Conservation (phyloP, 2,888 invertebrate genomes). For the Scaptomyza polygonia region DNA sequence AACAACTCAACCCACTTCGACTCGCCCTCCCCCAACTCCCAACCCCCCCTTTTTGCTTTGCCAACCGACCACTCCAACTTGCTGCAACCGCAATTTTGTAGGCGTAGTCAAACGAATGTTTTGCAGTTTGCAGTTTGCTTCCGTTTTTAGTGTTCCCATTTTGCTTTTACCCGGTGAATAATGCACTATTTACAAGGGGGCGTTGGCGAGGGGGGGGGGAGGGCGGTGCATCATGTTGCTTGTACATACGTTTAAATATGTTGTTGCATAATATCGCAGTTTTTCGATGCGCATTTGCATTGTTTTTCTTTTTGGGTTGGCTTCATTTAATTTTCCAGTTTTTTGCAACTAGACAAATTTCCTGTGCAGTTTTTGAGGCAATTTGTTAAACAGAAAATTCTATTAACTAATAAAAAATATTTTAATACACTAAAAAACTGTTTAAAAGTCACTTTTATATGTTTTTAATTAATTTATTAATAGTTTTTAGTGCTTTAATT, state of each 20-base stretch:
- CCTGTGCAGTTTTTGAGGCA: neutral
- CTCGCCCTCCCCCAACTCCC: neutral
- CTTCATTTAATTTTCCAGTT: constrained; percentile 41
- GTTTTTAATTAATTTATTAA: too few relatives aligned
- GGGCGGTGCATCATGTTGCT: constrained; percentile 13
- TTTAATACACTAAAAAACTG: too few relatives aligned
- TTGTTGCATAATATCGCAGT: constrained; percentile 44
- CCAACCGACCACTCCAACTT: neutral
- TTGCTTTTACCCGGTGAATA: constrained; percentile 20
- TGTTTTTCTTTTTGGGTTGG: constrained; percentile 23
- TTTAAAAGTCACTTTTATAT: too few relatives aligned
- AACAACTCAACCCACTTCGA: neutral
- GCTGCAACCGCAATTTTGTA: constrained; percentile 19
- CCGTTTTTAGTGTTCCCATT: constrained; percentile 20
- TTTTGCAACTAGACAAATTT: constrained; percentile 1
- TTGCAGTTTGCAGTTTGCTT: constrained; percentile 32
- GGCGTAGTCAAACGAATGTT: constrained; percentile 31
- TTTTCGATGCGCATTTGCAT: constrained; percentile 35
- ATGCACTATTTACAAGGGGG: constrained; percentile 10
- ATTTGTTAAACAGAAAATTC: too few relatives aligned
- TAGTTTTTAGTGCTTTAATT: neutral
- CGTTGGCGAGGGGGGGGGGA: neutral
- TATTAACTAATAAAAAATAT: too few relatives aligned
- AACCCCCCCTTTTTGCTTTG: too few relatives aligned
- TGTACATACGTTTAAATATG: constrained; percentile 38